Conservation (phyloP, 2,888 invertebrate genomes). For the Malachius bipustulatus region DNA sequence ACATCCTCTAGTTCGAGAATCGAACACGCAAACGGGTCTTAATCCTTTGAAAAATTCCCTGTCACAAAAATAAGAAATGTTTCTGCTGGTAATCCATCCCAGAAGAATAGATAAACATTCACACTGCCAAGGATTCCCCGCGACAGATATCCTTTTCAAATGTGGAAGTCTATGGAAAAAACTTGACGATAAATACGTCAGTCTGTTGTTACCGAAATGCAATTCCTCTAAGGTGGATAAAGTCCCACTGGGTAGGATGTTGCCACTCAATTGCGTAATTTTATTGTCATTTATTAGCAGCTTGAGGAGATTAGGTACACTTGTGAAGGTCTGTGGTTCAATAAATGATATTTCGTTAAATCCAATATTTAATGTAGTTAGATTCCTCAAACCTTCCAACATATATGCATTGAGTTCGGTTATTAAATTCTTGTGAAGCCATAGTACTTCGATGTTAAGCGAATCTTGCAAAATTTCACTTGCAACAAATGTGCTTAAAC, state of each 20-base stretch:
- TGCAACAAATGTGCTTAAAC: background rate
- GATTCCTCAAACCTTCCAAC: background rate
- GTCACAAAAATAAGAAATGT: background rate
- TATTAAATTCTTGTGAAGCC: background rate
- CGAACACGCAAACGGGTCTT: background rate
- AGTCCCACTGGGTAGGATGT: background rate
- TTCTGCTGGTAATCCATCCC: background rate
- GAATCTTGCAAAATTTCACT: background rate
- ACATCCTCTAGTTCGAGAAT: background rate
- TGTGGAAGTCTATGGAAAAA: background rate
- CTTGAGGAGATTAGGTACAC: background rate
- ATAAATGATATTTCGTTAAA: background rate
- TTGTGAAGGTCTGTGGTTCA: background rate
- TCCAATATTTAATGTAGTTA: background rate
- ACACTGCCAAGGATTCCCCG: slow-evolving; percentile 1
- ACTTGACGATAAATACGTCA: background rate
- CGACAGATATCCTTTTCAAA: background rate
- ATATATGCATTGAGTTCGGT: background rate
- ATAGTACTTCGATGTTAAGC: background rate
- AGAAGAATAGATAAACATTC: background rate
- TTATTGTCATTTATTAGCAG: background rate
- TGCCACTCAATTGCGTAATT: background rate
- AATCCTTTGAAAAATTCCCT: background rate
- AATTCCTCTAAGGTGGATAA: background rate
- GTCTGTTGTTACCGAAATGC: slow-evolving; percentile 2